Evolutionary conservation across 2,113 vertebrate species (phyloP).

Genomic region (Motacilla tschutschensis): DNA sequence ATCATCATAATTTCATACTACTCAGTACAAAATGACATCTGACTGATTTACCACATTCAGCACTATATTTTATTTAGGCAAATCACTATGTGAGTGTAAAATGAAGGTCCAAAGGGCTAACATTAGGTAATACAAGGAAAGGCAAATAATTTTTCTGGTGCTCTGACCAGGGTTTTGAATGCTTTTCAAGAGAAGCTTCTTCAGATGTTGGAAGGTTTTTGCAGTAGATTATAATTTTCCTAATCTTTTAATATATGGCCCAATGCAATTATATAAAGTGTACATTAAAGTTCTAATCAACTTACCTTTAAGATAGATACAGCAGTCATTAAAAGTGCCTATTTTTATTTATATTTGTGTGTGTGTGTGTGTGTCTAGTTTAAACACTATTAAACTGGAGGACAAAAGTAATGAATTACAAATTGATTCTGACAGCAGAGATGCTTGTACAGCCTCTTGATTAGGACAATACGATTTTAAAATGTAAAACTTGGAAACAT

Average conservation of each 20-base stretch:
- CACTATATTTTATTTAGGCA: neutral
- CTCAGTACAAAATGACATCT: neutral
- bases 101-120: neutral
- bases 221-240: neutral
- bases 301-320: neutral
- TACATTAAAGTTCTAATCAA: neutral
- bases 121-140: neutral
- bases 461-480: neutral
- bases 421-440: slow-evolving; percentile 8
- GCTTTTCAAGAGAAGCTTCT: neutral
- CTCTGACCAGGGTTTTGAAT: neutral
- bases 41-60: neutral
- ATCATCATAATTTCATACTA: neutral
- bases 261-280: neutral
- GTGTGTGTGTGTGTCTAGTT: neutral
- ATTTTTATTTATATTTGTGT: neutral
- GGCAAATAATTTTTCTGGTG: neutral
- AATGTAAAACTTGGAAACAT: neutral
- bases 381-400: neutral
- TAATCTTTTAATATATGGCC: neutral
- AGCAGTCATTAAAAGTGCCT: neutral
- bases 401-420: neutral
- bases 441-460: neutral
- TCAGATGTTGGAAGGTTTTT: neutral
- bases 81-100: neutral